These are phyloP conservation scores for Ptilonorhynchus violaceus DNA, from an alignment of 2,113 vertebrate species.

Conservation along the genomic window DNA sequence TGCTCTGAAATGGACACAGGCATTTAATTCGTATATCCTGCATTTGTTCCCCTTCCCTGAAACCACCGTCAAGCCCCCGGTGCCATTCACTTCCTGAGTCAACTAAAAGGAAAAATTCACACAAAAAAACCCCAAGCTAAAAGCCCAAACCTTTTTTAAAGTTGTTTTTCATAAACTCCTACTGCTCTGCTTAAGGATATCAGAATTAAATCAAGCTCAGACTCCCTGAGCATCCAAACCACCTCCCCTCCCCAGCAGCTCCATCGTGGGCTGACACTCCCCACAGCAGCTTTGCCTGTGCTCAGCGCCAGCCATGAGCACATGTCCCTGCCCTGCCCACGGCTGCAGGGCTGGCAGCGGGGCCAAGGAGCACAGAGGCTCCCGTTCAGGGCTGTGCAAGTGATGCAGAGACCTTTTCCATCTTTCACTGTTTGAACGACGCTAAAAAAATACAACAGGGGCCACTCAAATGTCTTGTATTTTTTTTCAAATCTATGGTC, in stretches of 20 bases:
- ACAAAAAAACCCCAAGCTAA: not conserved
- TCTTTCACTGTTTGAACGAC: not conserved
- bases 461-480: no score
- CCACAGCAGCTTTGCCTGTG: not conserved
- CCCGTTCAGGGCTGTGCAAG: not conserved
- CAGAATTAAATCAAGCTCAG: not conserved
- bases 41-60: not conserved
- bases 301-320: not conserved
- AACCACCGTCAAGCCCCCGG: not conserved
- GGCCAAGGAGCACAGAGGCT: not conserved
- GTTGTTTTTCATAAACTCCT: not conserved
- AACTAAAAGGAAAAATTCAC: not conserved
- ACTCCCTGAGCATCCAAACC: not conserved
- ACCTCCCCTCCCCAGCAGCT: not conserved
- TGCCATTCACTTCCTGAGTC: rapidly evolving
- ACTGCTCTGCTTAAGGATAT: not conserved
- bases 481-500: not conserved
- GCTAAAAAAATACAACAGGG: not conserved
- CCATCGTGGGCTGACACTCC: not conserved
- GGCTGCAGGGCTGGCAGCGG: rapidly evolving
- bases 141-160: not conserved
- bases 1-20: not conserved
- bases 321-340: not conserved
- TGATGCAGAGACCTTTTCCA: not conserved
- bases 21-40: not conserved